Evolutionary conservation across 2,113 vertebrate genomes (phyloP), one percentile per base, ranked within the genome.

Genomic region (Psittacara wagleri): DNA sequence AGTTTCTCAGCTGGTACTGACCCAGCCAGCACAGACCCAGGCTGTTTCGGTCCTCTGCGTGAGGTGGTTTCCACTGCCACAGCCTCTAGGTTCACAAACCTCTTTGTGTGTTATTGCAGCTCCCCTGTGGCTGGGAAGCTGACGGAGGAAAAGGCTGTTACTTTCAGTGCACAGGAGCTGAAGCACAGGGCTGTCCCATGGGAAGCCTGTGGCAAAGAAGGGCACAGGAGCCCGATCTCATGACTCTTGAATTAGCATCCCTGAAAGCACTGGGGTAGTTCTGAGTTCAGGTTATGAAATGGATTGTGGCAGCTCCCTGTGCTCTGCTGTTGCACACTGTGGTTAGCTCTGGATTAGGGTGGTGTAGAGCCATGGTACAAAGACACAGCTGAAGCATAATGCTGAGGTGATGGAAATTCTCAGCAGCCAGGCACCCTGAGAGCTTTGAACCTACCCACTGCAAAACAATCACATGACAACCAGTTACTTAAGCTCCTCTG

Each of bases 191-290:
- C 20, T 59, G 33, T 24, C 61, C 43, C 0, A 0, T 62, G 66
- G 55, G 64, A 75, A 63, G 39, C 33, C 74, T 49, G 31, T 1
- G 7, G 43, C 22, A 66, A 41, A 48, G 1, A 0, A 0, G 41
- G 55, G 29, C 41, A 35, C 0, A 0, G 31, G 13, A 82, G 33
- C 31, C 19, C 0, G 13, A 51, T 33, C 52, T 70, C 6, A 2
- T 74, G 46, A 14, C 48, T 88, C 43, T 31, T 6, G 10, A 64
- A 25, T 9, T 51, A 9, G 23, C 27, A 49, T 3, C 79, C 49
- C 86, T 92, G 85, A 31, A 22, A 90, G 62, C 28, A 13, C 37
- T 13, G 41, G 33, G 70, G 25, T 8, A 17, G 46, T 29, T 61
- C 35, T 4, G 19, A 39, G 54, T 4, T 43, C 25, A 8, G 4